Conservation (phyloP, 2,888 invertebrate species). For the Flexamia atlantica region DNA sequence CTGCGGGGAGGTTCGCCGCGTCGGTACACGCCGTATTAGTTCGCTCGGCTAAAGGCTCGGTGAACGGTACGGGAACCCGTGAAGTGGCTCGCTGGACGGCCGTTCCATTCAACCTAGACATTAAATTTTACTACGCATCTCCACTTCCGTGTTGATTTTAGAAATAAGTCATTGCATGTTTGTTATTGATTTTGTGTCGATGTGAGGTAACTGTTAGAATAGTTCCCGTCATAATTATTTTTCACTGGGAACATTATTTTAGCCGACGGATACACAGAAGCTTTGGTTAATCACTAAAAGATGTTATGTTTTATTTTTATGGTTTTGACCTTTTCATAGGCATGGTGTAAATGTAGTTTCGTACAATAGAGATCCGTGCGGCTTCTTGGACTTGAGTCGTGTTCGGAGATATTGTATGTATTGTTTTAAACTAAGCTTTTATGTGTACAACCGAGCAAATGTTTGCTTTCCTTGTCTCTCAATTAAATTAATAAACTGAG, state of each 20-base stretch:
- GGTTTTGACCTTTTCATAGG: constrained; percentile 18
- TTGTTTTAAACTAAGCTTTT: constrained; percentile 44
- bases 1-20: constrained; percentile 90
- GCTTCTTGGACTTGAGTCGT: constrained; percentile 55
- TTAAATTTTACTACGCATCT: constrained; percentile 10
- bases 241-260: constrained; percentile 35
- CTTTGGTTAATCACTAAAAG: constrained; percentile 2
- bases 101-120: constrained; percentile 43
- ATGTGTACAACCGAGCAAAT: constrained; percentile 48
- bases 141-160: constrained; percentile 51
- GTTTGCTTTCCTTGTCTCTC: constrained; percentile 32
- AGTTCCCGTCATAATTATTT: constrained; percentile 7
- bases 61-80: constrained; percentile 57
- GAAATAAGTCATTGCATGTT: constrained; percentile 52
- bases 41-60: constrained; percentile 54
- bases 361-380: constrained; percentile 53
- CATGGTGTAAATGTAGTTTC: constrained; percentile 41
- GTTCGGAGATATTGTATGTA: constrained; percentile 50
- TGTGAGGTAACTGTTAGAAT: constrained; percentile 49
- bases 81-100: constrained; percentile 50
- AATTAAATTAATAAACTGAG: constrained; percentile 32
- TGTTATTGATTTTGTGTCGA: constrained; percentile 56
- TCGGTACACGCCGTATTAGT: constrained; percentile 90
- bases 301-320: constrained; percentile 27
- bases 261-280: constrained; percentile 38